These are phyloP conservation scores for Tragulus kanchil DNA, from an alignment of 2,113 vertebrate species.

Conservation along the genomic window DNA sequence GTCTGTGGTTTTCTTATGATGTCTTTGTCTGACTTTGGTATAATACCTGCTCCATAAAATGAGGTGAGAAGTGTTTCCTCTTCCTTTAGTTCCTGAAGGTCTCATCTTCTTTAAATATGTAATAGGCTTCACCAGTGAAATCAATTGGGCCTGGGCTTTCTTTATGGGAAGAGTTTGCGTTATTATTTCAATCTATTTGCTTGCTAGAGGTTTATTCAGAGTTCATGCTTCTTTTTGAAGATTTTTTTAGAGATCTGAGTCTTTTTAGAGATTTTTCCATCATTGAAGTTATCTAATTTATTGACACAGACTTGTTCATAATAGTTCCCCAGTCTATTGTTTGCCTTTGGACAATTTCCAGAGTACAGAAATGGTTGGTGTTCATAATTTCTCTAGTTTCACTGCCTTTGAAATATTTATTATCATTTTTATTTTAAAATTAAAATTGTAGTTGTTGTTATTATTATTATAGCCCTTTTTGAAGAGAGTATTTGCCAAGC, in stretches of 20 bases:
- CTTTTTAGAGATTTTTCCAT: not conserved
- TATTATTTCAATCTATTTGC: not conserved
- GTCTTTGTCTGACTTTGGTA: not conserved
- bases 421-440: not conserved
- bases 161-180: not conserved
- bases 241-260: not conserved
- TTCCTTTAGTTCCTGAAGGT: not conserved
- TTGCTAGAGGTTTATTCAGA: not conserved
- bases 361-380: not conserved
- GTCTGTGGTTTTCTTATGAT: not conserved
- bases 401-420: not conserved
- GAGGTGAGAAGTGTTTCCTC: not conserved
- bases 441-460: not conserved
- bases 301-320: not conserved
- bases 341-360: not conserved
- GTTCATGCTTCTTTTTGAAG: slow-evolving; percentile 18
- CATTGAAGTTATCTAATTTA: not conserved
- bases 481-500: not conserved
- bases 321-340: not conserved
- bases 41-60: not conserved
- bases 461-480: not conserved
- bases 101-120: slow-evolving; percentile 2
- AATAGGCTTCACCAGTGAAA: not conserved
- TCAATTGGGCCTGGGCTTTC: not conserved
- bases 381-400: not conserved